Evolutionary conservation across 2,888 invertebrate genomes (phyloP).

Genomic region (Apamea monoglypha): DNA sequence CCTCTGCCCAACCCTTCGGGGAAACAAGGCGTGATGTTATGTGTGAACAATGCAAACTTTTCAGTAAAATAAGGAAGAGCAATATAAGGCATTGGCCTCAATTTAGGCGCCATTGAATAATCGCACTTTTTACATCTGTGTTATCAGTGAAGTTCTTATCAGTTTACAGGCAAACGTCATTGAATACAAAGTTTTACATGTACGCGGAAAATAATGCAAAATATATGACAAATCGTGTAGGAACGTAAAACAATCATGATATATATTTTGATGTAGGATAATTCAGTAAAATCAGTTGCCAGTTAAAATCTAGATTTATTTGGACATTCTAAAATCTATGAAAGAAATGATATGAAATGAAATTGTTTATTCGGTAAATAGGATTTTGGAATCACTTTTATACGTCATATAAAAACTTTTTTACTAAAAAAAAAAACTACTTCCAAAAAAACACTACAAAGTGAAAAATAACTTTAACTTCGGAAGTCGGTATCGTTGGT

Average conservation of each 20-base stretch:
- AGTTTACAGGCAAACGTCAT: slow-evolving; percentile 36
- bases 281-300: slow-evolving; percentile 2
- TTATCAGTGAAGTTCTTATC: slow-evolving; percentile 60
- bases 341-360: too few species aligned
- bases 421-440: too few species aligned
- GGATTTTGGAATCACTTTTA: too few species aligned
- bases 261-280: slow-evolving; percentile 1
- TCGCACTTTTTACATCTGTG: slow-evolving; percentile 29
- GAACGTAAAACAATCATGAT: slow-evolving; percentile 16
- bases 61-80: neutral
- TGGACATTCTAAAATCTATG: too few species aligned
- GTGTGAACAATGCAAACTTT: neutral
- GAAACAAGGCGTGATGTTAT: neutral
- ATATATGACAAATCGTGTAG: slow-evolving; percentile 42
- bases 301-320: neutral
- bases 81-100: slow-evolving; percentile 17
- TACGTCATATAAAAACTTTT: too few species aligned
- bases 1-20: neutral
- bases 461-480: too few species aligned
- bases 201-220: slow-evolving; percentile 15
- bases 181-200: slow-evolving; percentile 30
- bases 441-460: too few species aligned
- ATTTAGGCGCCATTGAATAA: slow-evolving; percentile 41
- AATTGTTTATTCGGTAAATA: too few species aligned
- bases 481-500: too few species aligned